Evolutionary conservation across 2,888 invertebrate genomes (phyloP), one percentile per base, ranked within the genome.

Genomic region (Hyposoter dolosus): DNA sequence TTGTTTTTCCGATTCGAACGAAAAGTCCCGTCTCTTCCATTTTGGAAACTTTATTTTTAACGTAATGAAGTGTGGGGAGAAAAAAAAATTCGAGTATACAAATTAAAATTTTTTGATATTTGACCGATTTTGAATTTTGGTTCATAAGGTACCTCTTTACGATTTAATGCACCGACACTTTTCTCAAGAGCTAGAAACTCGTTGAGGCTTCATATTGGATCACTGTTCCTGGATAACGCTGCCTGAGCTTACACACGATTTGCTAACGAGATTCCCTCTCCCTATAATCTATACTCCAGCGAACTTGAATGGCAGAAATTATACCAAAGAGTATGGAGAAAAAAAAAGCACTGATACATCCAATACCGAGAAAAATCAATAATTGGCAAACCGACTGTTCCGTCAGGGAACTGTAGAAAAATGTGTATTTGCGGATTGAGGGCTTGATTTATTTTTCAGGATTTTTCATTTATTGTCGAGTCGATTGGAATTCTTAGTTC

Each of bases 211-310:
- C 45, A 50, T 65, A 60, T 76, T 35, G 45, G 32, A 76, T 76
- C 65, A 65, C 17, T 76, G 47, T 65, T 56, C 66, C 23, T 19
- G 68, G 50, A 78, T 68, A 78, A 84, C 75, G 71, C 63, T 60
- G 60, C 47, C 28, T n/a, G 53, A 66, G 71, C 65, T 45, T 66
- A 72, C 32, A 47, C 83, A 81, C 65, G 71, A 71, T 76, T 76
- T 47, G n/a, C 53, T 75, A 76, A 81, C 81, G 65, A 72, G 76
- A 77, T 81, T 66, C 53, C 50, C 76, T 43, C 56, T 23, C 76
- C 50, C 50, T 15, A 53, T 66, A 43, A 43, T 56, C n/a, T 63
- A 28, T 35, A 66, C 19, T 23, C 28, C 78, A 45, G 19, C 10
- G 65, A 9, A 32, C 69, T 15, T 40, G 23, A 66, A 32, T 35